Conservation (phyloP, 2,797 vertebrate species). For the Scolopax rusticola region DNA sequence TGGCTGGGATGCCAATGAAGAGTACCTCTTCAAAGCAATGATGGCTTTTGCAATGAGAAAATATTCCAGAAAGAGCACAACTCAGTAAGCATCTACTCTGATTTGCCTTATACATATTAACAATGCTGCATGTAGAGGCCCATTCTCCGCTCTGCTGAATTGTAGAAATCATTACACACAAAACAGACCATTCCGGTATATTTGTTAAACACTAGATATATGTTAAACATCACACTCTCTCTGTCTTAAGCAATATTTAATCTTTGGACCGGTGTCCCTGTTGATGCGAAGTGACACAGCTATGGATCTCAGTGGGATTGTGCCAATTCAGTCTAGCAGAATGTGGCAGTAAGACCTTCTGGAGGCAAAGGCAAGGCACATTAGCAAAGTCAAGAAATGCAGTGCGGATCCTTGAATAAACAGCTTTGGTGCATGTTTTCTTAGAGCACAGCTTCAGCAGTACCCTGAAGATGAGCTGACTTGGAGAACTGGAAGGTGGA, state of each 20-base stretch:
- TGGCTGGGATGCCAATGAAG: constrained; percentile 88
- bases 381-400: background rate
- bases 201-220: background rate
- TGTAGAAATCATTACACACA: background rate
- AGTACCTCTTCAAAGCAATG: constrained; percentile 91
- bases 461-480: background rate
- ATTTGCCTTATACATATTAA: constrained; percentile 12
- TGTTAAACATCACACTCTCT: background rate
- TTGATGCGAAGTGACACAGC: background rate
- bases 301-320: background rate
- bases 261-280: background rate
- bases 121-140: background rate
- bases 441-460: background rate
- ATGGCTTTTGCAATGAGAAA: constrained; percentile 92
- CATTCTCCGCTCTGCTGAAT: background rate
- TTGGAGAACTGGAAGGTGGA: background rate
- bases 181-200: background rate
- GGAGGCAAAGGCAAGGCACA: background rate
- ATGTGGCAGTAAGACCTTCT: background rate
- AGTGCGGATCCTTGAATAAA: background rate
- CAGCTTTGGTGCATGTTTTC: background rate
- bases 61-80: constrained; percentile 69
- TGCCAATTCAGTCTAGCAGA: background rate
- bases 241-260: background rate
- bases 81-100: constrained; percentile 82